phyloP scores from a whole-genome alignment of 2,888 invertebrate genomes.

The Coenonympha arcania region DNA sequence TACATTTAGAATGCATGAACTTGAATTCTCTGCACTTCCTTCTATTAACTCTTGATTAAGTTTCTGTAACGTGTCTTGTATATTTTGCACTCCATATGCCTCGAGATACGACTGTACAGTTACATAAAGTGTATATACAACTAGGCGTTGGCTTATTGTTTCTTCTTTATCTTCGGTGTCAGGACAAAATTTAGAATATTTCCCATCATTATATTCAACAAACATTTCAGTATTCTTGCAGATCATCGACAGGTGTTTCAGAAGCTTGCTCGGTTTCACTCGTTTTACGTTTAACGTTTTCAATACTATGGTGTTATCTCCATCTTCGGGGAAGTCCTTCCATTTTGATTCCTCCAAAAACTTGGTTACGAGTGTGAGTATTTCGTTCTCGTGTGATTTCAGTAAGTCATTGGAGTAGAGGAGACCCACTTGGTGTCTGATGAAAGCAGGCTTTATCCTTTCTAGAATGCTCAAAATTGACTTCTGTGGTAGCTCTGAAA shows the following conservation, averaged over 20 bases:
- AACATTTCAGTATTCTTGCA: slow-evolving; percentile 21
- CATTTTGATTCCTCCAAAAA: slow-evolving; percentile 17
- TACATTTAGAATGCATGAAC: neutral
- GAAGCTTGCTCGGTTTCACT: slow-evolving; percentile 36
- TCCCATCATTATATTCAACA: slow-evolving; percentile 10
- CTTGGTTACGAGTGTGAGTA: slow-evolving; percentile 33
- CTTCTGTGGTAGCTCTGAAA: slow-evolving; percentile 52
- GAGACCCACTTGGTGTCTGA: slow-evolving; percentile 49
- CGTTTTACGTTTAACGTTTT: slow-evolving; percentile 31
- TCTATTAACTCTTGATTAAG: slow-evolving; percentile 39
- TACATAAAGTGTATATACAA: slow-evolving; percentile 46
- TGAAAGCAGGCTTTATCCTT: slow-evolving; percentile 52
- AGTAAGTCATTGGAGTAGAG: slow-evolving; percentile 35
- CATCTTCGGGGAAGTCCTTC: slow-evolving; percentile 7
- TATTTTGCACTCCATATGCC: slow-evolving; percentile 45
- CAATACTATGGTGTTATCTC: slow-evolving; percentile 23
- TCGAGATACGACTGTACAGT: slow-evolving; percentile 56
- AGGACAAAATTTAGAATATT: slow-evolving; percentile 38
- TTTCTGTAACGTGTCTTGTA: slow-evolving; percentile 46
- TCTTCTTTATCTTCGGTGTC: slow-evolving; percentile 10
- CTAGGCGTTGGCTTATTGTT: slow-evolving; percentile 34
- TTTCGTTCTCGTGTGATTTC: slow-evolving; percentile 38
- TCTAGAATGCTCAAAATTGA: slow-evolving; percentile 48
- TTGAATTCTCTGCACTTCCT: slow-evolving; percentile 12
- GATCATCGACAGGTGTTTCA: slow-evolving; percentile 38